phyloP scores from a whole-genome alignment of 2,113 vertebrate species.

The Gorsachius goisagi region DNA sequence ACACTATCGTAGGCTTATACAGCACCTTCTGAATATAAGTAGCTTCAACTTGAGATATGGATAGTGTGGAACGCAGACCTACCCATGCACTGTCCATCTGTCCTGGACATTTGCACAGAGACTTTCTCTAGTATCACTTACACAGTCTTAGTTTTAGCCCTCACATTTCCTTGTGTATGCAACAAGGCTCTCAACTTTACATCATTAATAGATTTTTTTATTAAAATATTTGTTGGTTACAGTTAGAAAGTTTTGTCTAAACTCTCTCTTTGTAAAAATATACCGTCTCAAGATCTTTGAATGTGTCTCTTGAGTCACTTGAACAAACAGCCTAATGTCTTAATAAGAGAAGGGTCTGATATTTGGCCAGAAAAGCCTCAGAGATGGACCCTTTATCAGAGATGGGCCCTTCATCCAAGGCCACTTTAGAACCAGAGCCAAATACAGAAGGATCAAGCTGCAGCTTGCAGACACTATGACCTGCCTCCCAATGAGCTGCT shows the following conservation, averaged over 20 bases:
- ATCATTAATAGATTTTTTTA: background rate
- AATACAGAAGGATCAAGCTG: background rate
- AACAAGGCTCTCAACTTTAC: background rate
- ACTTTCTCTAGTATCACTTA: background rate
- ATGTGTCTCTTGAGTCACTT: background rate
- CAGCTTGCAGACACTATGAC: background rate
- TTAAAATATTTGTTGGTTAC: background rate
- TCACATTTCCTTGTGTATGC: background rate
- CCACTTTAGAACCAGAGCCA: background rate
- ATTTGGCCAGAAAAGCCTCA: background rate
- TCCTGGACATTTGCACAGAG: background rate
- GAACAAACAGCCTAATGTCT: background rate
- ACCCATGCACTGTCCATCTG: background rate
- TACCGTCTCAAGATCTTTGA: background rate
- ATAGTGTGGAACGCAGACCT: background rate
- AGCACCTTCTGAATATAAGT: background rate
- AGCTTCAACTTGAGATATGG: background rate
- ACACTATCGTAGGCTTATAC: background rate
- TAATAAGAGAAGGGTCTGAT: background rate
- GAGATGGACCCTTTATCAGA: background rate
- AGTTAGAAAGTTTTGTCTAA: background rate
- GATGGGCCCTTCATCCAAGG: rapidly evolving
- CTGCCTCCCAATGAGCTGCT: background rate
- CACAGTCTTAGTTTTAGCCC: background rate
- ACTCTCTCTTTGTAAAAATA: background rate